These are phyloP conservation scores for Brienomyrus longianalis DNA, from an alignment of 2,113 vertebrate species.

Conservation along the genomic window DNA sequence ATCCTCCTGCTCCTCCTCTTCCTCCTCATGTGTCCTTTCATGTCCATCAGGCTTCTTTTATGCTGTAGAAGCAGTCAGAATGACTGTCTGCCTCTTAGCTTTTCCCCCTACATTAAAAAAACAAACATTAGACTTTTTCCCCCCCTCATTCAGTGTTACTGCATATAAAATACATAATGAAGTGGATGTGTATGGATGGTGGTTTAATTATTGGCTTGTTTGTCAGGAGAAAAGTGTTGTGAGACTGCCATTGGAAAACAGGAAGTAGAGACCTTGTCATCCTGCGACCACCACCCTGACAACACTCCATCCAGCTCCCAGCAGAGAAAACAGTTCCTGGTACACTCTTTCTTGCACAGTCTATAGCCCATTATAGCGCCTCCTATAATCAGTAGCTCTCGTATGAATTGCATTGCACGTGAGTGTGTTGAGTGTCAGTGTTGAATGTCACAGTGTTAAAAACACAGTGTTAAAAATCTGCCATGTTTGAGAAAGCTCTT, in stretches of 20 bases:
- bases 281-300: constrained; percentile 49
- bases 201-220: constrained; percentile 20
- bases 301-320: constrained; percentile 35
- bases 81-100: background rate
- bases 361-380: background rate
- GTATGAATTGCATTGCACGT: background rate
- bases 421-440: background rate
- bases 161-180: background rate
- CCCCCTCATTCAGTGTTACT: background rate
- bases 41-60: background rate
- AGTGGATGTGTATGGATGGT: constrained; percentile 5
- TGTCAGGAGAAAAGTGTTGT: constrained; percentile 54
- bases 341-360: constrained; percentile 27
- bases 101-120: too few relatives aligned
- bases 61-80: too few relatives aligned
- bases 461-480: background rate
- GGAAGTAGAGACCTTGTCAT: constrained; percentile 36
- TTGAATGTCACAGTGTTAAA: background rate
- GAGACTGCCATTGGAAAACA: constrained; percentile 42
- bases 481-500: background rate
- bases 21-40: background rate
- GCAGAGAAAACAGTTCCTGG: constrained; percentile 52
- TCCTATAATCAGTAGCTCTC: background rate
- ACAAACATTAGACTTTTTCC: background rate
- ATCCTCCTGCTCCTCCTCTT: background rate